These are phyloP conservation scores for Sphenodon punctatus DNA, from an alignment of 2,797 vertebrate species.

Conservation along the genomic window DNA sequence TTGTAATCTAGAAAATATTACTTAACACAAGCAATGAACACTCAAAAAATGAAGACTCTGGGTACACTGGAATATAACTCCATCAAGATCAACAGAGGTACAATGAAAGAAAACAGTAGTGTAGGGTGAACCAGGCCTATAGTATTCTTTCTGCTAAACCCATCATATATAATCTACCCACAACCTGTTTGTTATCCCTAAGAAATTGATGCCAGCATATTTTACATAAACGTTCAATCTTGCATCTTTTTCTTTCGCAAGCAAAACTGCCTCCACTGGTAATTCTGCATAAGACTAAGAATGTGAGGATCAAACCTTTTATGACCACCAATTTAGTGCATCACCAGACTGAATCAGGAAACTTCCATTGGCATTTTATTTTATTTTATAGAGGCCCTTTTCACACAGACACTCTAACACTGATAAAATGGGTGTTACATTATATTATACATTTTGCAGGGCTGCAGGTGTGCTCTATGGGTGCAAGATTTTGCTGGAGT, in stretches of 20 bases:
- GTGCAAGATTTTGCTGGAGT: no score
- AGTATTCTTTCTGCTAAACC: not conserved
- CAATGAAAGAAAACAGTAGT: no score
- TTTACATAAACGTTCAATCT: conserved; percentile 1
- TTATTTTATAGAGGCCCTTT: no score
- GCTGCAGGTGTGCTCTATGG: no score
- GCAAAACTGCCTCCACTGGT: not conserved
- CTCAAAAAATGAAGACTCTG: no score
- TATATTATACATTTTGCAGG: no score
- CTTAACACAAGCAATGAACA: not conserved
- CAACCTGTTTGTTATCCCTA: not conserved
- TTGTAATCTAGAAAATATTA: not conserved
- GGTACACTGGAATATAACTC: not conserved
- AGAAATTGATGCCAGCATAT: not conserved
- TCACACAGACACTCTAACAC: no score
- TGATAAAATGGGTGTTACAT: no score
- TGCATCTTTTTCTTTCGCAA: not conserved
- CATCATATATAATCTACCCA: not conserved
- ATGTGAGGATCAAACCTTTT: conserved; percentile 17
- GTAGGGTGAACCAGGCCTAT: not conserved
- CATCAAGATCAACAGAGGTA: not conserved
- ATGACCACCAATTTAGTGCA: conserved; percentile 15
- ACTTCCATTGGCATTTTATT: not conserved
- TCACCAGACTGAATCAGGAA: conserved; percentile 41
- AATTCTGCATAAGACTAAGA: conserved; percentile 28